Evolutionary conservation across 2,113 vertebrate species (phyloP).

Genomic region (Telmatochromis sp.): DNA sequence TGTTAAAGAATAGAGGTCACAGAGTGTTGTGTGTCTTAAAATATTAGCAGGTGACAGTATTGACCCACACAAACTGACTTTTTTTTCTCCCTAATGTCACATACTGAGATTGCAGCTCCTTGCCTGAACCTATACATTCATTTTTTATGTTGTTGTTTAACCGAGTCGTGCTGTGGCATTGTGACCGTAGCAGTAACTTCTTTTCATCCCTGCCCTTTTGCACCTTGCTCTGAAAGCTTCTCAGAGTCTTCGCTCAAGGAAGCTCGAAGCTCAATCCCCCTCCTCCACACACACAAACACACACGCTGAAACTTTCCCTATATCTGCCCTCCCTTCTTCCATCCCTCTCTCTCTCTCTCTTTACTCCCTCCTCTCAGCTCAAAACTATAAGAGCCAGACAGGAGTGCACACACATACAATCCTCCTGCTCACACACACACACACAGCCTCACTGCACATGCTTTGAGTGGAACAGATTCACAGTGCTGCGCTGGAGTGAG

Average conservation of each 20-base stretch:
- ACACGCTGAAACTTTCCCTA: conserved; percentile 19
- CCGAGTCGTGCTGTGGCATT: neutral
- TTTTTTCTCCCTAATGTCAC: neutral
- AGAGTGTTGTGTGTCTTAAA: neutral
- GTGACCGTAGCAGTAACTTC: neutral
- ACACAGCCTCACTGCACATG: conserved; percentile 29
- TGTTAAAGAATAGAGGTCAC: neutral
- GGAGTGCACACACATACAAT: conserved; percentile 10
- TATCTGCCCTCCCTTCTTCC: conserved; percentile 11
- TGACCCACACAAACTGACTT: neutral
- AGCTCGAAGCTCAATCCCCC: conserved; percentile 35
- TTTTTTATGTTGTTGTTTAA: neutral
- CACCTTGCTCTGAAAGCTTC: conserved; percentile 63
- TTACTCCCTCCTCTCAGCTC: conserved; percentile 29
- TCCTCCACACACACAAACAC: neutral
- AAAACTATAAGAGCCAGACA: conserved; percentile 48
- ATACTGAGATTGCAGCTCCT: neutral
- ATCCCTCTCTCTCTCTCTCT: conserved; percentile 10
- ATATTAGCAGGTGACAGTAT: neutral
- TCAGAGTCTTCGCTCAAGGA: conserved; percentile 41
- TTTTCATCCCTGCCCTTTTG: conserved; percentile 36
- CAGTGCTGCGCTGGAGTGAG: conserved; percentile 34
- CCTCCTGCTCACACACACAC: conserved; percentile 22
- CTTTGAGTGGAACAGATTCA: conserved; percentile 41
- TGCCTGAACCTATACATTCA: fast-evolving